phyloP scores from a whole-genome alignment of 37 sponge, comb jelly and placozoan genomes.

The Cliona cf. orientalis region DNA sequence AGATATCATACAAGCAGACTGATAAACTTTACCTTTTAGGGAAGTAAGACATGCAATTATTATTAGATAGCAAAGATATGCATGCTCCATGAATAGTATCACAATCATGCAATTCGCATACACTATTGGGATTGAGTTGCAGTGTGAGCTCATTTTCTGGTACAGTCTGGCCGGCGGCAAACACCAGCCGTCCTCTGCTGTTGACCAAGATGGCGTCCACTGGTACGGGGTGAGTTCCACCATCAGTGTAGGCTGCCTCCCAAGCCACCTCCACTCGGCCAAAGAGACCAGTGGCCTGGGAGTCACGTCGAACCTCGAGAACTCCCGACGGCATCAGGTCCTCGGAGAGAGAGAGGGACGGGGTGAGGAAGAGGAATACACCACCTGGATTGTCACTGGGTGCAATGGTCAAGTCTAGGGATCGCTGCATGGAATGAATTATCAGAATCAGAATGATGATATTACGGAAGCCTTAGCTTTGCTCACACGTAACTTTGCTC shows the following conservation, averaged over 20 bases:
- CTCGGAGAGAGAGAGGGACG: slow-evolving; percentile 52
- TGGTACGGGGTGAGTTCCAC: slow-evolving; percentile 3
- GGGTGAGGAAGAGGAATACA: slow-evolving; percentile 47
- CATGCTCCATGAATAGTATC: too few species aligned
- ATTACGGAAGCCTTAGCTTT: too few species aligned
- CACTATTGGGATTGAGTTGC: slow-evolving; percentile 20
- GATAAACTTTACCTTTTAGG: too few species aligned
- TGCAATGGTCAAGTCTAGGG: slow-evolving; percentile 49
- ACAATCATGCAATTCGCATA: too few species aligned
- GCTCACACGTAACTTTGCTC: too few species aligned
- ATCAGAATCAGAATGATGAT: too few species aligned
- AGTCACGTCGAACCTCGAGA: not conserved
- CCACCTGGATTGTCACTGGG: slow-evolving; percentile 73
- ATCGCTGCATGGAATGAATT: slow-evolving; percentile 24
- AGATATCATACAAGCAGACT: too few species aligned
- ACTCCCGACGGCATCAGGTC: slow-evolving; percentile 26
- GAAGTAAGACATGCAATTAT: too few species aligned
- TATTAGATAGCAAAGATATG: too few species aligned
- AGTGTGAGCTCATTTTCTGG: slow-evolving; percentile 37
- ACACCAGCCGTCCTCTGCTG: slow-evolving; percentile 35
- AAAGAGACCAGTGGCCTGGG: slow-evolving; percentile 37
- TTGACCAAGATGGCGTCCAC: slow-evolving; percentile 21
- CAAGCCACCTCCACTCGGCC: slow-evolving; percentile 42
- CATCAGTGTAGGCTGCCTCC: slow-evolving; percentile 38
- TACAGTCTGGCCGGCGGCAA: slow-evolving; percentile 24